Base-by-base conservation (phyloP, 2,113 vertebrate species). In the Percopsis transmontana region DNA sequence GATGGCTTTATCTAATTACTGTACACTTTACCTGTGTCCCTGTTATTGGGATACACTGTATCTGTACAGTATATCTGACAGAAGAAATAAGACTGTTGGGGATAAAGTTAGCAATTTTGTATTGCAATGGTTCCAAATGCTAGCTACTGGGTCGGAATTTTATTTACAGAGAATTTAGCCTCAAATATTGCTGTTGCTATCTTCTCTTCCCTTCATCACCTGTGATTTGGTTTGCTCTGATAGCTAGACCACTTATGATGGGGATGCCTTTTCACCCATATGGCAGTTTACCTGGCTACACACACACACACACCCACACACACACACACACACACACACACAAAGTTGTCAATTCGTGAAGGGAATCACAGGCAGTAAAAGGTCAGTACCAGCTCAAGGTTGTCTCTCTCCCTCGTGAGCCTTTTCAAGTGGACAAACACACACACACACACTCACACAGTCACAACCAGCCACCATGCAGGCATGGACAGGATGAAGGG, bases 311-410 rank as follows among this genome's bases (percentile, higher is more conserved):
- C 45, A 19, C 45, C 15, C 47, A 39, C 24, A 50, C 45, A 40
- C n/a, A 38, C 55, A 27, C 53, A 14, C 45, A 33, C 53, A 53
- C 59, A 33, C 21, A 20, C 60, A 38, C 45, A 21, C 65, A 58
- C 38, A 66, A 47, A 58, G 56, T 71, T 83, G 72, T 82, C 79
- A 79, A 56, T 72, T 75, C 72, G 21, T 40, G 18, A 66, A 80
- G 73, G 58, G 66, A 58, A 78, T 56, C 51, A 58, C 59, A 68
- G 63, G 72, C 77, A 85, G 75, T 55, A 74, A 89, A 88, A 87
- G 86, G 88, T 89, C 84, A 85, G 63, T 41, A 40, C 58, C 42
- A 2, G 63, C 82, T 88, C 83, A 87, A 88, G 84, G 84, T 88
- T 87, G 81, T 57, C 70, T 76, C 64, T 59, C 61, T 64, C 73